These are phyloP conservation scores for Rhaphigaster nebulosa DNA, from an alignment of 2,888 invertebrate genomes.

Conservation along the genomic window DNA sequence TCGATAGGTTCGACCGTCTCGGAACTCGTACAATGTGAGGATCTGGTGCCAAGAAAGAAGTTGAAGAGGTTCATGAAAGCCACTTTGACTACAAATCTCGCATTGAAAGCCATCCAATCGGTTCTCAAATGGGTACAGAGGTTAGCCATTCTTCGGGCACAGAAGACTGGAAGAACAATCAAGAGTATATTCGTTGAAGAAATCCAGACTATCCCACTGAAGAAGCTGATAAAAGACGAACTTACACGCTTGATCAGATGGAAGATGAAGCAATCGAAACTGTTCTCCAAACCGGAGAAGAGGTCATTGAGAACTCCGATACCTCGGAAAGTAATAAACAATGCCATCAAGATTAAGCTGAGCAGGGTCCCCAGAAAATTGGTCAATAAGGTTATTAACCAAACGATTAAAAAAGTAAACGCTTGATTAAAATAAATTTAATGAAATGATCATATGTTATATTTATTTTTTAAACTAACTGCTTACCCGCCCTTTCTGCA, in stretches of 20 bases:
- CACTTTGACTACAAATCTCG: background rate
- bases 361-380: background rate
- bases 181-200: background rate
- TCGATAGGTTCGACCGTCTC: background rate
- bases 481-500: no score
- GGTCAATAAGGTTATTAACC: background rate
- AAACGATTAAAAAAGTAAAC: background rate
- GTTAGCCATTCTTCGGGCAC: background rate
- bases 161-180: background rate
- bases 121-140: background rate
- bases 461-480: background rate
- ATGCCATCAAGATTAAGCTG: background rate
- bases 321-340: background rate
- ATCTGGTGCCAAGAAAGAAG: background rate
- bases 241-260: background rate
- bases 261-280: background rate
- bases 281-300: background rate
- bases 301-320: background rate
- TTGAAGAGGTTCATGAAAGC: conserved; percentile 20
- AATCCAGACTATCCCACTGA: background rate
- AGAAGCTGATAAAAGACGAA: background rate
- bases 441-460: background rate
- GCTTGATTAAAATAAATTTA: background rate
- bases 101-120: background rate
- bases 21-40: background rate